Evolutionary conservation across 2,113 vertebrate species (phyloP).

Genomic region (Leptobrachium leishanense): DNA sequence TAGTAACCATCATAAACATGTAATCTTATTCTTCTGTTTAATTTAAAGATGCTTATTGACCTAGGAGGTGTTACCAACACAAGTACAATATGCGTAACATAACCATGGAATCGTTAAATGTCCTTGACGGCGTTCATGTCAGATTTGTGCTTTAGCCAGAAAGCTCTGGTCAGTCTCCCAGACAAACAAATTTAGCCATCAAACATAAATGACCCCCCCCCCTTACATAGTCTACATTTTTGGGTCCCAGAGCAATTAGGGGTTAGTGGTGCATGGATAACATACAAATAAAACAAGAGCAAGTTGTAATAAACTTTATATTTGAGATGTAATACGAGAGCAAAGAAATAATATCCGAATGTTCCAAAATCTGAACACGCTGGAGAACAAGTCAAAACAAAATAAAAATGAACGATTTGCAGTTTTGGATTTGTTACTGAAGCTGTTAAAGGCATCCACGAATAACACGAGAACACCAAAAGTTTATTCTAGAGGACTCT

Average conservation of each 20-base stretch:
- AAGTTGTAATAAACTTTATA: background rate
- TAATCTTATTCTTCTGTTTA: too few relatives aligned
- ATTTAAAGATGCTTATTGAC: background rate
- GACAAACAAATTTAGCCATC: background rate
- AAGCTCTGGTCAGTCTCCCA: background rate
- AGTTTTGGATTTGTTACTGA: too few relatives aligned
- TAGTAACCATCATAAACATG: too few relatives aligned
- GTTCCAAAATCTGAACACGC: background rate
- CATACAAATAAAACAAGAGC: background rate
- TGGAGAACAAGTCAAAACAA: background rate
- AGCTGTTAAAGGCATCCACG: too few relatives aligned
- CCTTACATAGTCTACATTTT: background rate
- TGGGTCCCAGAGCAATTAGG: background rate
- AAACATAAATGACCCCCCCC: background rate
- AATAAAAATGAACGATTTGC: background rate
- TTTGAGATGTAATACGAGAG: background rate
- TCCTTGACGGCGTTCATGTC: background rate
- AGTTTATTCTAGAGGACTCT: too few relatives aligned
- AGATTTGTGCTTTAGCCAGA: background rate
- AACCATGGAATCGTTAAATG: background rate
- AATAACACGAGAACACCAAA: too few relatives aligned
- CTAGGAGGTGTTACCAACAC: background rate
- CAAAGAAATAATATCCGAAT: background rate
- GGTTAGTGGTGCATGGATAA: background rate
- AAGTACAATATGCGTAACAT: background rate